These are phyloP conservation scores for Cheirogaleus medius DNA, from an alignment of 2,113 vertebrate genomes.

Conservation along the genomic window DNA sequence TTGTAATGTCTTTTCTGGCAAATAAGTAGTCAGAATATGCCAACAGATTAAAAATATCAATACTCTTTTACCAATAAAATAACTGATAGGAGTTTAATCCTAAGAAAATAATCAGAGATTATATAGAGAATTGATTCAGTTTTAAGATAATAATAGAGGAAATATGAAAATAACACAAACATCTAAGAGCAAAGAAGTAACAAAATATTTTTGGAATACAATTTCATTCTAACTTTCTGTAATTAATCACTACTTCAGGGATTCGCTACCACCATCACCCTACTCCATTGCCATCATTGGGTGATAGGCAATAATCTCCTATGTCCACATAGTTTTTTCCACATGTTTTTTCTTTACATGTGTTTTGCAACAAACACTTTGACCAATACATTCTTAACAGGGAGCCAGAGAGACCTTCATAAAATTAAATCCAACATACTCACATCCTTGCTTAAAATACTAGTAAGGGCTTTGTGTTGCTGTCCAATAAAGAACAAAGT, in stretches of 20 bases:
- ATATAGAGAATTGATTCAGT: not conserved
- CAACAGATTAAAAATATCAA: not conserved
- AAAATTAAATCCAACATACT: not conserved
- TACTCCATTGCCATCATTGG: not conserved
- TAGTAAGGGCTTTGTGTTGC: not conserved
- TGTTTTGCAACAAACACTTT: not conserved
- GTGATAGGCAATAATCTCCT: not conserved
- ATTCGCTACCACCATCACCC: not conserved
- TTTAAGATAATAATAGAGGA: not conserved
- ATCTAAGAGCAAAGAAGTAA: not conserved
- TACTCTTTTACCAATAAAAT: not conserved
- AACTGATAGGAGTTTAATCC: not conserved
- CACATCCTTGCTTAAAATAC: not conserved
- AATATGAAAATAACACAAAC: not conserved
- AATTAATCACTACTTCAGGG: not conserved
- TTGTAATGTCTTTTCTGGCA: not conserved
- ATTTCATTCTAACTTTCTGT: not conserved
- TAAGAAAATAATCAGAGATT: not conserved
- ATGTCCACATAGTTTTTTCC: too few relatives aligned
- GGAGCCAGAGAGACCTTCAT: not conserved
- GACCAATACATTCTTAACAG: not conserved
- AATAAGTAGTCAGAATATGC: not conserved
- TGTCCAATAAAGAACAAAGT: not conserved
- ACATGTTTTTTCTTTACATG: not conserved
- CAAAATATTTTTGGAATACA: not conserved